phyloP scores from a whole-genome alignment of 2,888 invertebrate species.

The Lathronympha strigana region DNA sequence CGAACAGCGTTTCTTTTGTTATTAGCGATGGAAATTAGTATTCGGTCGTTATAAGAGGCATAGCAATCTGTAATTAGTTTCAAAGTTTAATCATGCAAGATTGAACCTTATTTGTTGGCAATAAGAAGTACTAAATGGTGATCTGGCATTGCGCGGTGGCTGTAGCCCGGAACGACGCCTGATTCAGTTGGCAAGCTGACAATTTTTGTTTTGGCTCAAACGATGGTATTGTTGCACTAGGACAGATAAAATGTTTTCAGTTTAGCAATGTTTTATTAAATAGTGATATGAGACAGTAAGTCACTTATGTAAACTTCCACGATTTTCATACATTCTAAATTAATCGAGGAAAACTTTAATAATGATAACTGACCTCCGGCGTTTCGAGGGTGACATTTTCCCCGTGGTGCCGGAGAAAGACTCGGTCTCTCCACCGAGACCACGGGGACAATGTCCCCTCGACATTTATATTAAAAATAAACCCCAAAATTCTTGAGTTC shows the following conservation, averaged over 20 bases:
- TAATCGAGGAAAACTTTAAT: too few relatives aligned
- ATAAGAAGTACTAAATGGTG: background rate
- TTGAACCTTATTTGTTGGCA: slow-evolving; percentile 3
- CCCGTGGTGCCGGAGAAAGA: too few relatives aligned
- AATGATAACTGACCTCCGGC: too few relatives aligned
- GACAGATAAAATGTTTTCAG: background rate
- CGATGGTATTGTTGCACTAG: slow-evolving; percentile 13
- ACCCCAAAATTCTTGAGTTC: background rate
- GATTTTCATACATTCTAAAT: too few relatives aligned
- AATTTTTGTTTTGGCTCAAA: slow-evolving; percentile 23
- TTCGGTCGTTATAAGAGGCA: background rate
- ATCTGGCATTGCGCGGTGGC: slow-evolving; percentile 1
- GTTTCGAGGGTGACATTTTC: too few relatives aligned
- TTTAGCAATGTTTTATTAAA: background rate
- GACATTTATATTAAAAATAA: background rate
- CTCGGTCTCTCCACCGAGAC: too few relatives aligned
- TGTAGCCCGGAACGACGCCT: slow-evolving; percentile 20
- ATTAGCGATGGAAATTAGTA: background rate
- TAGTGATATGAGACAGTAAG: background rate
- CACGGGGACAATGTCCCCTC: too few relatives aligned
- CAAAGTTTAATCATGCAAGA: background rate
- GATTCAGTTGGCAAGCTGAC: slow-evolving; percentile 36
- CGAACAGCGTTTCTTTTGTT: background rate
- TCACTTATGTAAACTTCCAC: too few relatives aligned
- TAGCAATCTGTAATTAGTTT: background rate